phyloP scores from a whole-genome alignment of 2,797 vertebrate species.

The Trematomus bernacchii region DNA sequence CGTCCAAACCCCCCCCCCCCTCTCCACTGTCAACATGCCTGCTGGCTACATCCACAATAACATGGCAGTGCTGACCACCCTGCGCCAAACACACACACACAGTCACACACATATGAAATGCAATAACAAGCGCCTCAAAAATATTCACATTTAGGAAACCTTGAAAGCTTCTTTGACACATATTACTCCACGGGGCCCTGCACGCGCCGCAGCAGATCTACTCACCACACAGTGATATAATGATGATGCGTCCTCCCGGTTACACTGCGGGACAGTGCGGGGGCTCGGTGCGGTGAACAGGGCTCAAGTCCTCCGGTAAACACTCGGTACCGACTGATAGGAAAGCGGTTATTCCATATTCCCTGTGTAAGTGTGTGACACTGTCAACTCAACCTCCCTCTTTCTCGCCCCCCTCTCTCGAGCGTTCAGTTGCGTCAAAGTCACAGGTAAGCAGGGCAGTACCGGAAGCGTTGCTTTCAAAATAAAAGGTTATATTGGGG shows the following conservation, averaged over 20 bases:
- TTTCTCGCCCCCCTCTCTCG: slow-evolving; percentile 21
- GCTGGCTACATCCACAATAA: slow-evolving; percentile 64
- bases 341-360: slow-evolving; percentile 31
- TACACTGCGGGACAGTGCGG: slow-evolving; percentile 26
- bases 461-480: slow-evolving; percentile 30
- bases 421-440: slow-evolving; percentile 59
- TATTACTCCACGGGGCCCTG: slow-evolving; percentile 38
- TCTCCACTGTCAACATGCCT: slow-evolving; percentile 58
- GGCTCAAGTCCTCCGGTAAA: neutral
- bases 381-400: slow-evolving; percentile 61
- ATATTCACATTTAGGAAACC: slow-evolving; percentile 22
- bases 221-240: slow-evolving; percentile 54
- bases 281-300: neutral
- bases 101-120: slow-evolving; percentile 2
- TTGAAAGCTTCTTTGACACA: slow-evolving; percentile 33
- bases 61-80: slow-evolving; percentile 52
- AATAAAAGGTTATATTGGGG: slow-evolving; percentile 44
- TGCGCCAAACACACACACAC: slow-evolving; percentile 30
- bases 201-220: slow-evolving; percentile 35
- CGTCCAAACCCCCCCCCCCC: neutral
- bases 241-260: slow-evolving; percentile 31
- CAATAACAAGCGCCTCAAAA: neutral
- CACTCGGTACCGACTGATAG: slow-evolving; percentile 20
- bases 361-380: slow-evolving; percentile 56
- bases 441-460: neutral